Evolutionary conservation across 2,797 vertebrate genomes (phyloP), one percentile per base, ranked within the genome.

Genomic region (Cirrhinus molitorella): DNA sequence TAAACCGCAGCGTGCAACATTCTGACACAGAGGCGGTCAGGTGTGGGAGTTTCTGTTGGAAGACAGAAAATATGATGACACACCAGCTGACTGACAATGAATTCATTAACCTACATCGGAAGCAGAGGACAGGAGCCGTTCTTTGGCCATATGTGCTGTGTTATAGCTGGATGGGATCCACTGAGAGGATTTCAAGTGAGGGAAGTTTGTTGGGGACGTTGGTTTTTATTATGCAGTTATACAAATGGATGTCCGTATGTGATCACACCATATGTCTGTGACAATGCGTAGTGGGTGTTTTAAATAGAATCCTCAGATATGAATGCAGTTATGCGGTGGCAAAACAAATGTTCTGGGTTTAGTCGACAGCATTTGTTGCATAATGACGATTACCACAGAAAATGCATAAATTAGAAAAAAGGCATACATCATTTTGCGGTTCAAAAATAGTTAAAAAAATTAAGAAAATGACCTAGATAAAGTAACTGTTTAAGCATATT

Each of bases 101-200:
- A 94, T 95, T 93, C 91, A 94, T 95, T 95, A 94, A 94, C 94
- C 95, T 93, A 93, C 90, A 93, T 93, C 89, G 90, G 92, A 92
- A 94, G 91, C 90, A 94, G 92, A 92, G 92, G 91, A 92, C 91
- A 90, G 89, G 85, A 88, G 80, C 89, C 80, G 85, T 89, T 92
- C 87, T 71, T 77, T 49, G n/a, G 88, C 85, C 92, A 94, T 94
- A 93, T 93, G 91, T 59, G 91, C 91, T 89, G 90, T 92, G 89
- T 90, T 91, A 43, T 43, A 88, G 91, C 93, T 95, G 93, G 92
- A 92, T 89, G 89, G 86, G 73, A 87, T 93, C 93, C 93, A 91
- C 87, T 87, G 88, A 73, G 87, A 88, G 92, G 93, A 93, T 93
- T 93, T 92, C 85, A 89, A 89, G 88, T 82, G 78, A 87, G 75